These are phyloP conservation scores for Vanessa atalanta DNA, from an alignment of 1,140 invertebrate species.

Conservation along the genomic window DNA sequence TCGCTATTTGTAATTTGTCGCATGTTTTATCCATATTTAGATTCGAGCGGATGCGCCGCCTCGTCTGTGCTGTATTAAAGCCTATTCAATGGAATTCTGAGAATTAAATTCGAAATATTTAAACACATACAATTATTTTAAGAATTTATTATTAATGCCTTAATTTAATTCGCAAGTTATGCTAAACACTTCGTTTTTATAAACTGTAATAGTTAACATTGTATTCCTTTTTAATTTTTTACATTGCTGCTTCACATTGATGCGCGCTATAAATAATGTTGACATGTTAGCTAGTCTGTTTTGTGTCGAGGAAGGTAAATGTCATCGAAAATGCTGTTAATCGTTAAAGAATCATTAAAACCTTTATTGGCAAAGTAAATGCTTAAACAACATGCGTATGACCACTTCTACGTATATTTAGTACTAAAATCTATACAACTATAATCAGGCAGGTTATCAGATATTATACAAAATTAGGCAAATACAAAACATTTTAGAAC, in stretches of 20 bases:
- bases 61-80: not conserved
- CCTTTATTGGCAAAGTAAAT: not conserved
- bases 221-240: constrained; percentile 3
- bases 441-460: too few relatives aligned
- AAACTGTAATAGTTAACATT: constrained; percentile 1
- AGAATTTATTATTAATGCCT: constrained; percentile 13
- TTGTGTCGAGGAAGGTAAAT: not conserved
- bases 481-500: too few relatives aligned
- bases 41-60: constrained; percentile 1
- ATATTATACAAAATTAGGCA: too few relatives aligned
- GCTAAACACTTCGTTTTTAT: not conserved
- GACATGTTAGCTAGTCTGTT: not conserved
- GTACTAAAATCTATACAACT: not conserved
- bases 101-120: not conserved
- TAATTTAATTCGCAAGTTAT: constrained; percentile 9
- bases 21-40: constrained; percentile 15
- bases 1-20: constrained; percentile 27
- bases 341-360: not conserved
- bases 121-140: constrained; percentile 4
- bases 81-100: not conserved
- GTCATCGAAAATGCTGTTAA: not conserved
- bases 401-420: not conserved
- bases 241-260: not conserved
- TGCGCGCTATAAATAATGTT: constrained; percentile 1
- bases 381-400: not conserved